phyloP scores from a whole-genome alignment of 2,888 invertebrate species.

The Clusia tigrina region DNA sequence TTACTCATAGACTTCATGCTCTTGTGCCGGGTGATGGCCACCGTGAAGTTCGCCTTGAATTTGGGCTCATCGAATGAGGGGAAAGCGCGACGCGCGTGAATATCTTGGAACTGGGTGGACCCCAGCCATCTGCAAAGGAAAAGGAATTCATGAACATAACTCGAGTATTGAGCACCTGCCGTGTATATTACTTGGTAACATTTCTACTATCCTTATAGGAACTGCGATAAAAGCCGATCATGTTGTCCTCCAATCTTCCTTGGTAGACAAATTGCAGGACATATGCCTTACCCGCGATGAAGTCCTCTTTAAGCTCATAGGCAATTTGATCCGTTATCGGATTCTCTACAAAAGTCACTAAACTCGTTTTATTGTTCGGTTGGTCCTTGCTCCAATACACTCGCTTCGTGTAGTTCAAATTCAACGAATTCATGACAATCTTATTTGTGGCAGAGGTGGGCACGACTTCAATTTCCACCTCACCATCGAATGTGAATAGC shows the following conservation, averaged over 20 bases:
- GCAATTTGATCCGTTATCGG: slow-evolving; percentile 64
- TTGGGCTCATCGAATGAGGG: slow-evolving; percentile 83
- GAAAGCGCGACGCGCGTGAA: slow-evolving; percentile 75
- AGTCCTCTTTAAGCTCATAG: slow-evolving; percentile 56
- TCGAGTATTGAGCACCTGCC: too few species aligned
- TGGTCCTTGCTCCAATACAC: slow-evolving; percentile 43
- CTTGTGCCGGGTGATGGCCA: slow-evolving; percentile 60
- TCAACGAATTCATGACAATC: slow-evolving; percentile 67
- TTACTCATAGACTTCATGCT: slow-evolving; percentile 53
- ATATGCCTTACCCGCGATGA: slow-evolving; percentile 60
- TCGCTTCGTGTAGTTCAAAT: slow-evolving; percentile 49
- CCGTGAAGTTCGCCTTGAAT: slow-evolving; percentile 73
- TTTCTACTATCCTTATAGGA: slow-evolving; percentile 59
- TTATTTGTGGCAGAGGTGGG: slow-evolving; percentile 59
- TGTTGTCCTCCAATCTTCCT: slow-evolving; percentile 66
- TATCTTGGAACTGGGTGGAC: slow-evolving; percentile 76
- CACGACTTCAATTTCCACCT: slow-evolving; percentile 65
- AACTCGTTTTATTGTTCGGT: slow-evolving; percentile 40
- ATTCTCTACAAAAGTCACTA: slow-evolving; percentile 35
- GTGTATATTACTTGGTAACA: slow-evolving; percentile 57
- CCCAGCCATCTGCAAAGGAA: slow-evolving; percentile 67
- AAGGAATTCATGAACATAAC: too few species aligned
- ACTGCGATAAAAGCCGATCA: slow-evolving; percentile 67
- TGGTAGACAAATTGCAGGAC: slow-evolving; percentile 65
- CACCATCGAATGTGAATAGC: slow-evolving; percentile 60